Base-by-base conservation (phyloP, 2,888 invertebrate species). In the Zeuzera pyrina region DNA sequence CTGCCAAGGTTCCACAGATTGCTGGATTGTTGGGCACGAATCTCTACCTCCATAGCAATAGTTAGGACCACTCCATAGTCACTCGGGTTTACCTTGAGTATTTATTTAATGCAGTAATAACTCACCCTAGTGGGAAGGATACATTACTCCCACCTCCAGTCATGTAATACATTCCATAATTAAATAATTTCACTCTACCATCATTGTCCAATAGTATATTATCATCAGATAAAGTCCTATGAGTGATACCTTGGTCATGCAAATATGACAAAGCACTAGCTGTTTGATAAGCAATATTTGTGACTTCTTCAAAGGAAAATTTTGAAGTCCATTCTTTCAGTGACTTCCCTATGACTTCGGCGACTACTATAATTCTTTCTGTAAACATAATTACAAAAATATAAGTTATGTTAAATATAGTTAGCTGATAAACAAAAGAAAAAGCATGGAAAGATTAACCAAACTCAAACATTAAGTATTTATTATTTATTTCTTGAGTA, bases 81-180 rank as follows among this genome's bases (percentile, higher is more conserved):
- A n/a, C n/a, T n/a, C n/a, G n/a, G n/a, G n/a, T n/a, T n/a, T n/a
- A n/a, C n/a, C n/a, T n/a, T n/a, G n/a, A n/a, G n/a, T n/a, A n/a
- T n/a, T n/a, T n/a, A n/a, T n/a, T n/a, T n/a, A n/a, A n/a, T n/a
- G n/a, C n/a, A n/a, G n/a, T n/a, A n/a, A n/a, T 26, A 38, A 67
- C 86, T 70, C 78, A 91, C 90, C 93, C 90, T 46, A 93, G 87
- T 37, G 97, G 97, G 86, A 98, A 97, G 8, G 93, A 88, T 2
- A 98, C 95, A 64, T 94, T 90, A 55, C 87, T 88, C 8, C 96
- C 97, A 58, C 87, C 85, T 47, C 91, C 91, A 10, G 97, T 96
- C 92, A 97, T 95, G 51, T 92, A 89, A 69, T 91, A 95, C 47
- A 97, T 74, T n/a, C 97, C 98, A 84, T 93, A 97, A 70, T 96